A percentile compares a stretch with the other conserved stretches of the same genome.
Conservation (phyloP, 2,113 vertebrate genomes). For the Coregonus clupeaformis region DNA sequence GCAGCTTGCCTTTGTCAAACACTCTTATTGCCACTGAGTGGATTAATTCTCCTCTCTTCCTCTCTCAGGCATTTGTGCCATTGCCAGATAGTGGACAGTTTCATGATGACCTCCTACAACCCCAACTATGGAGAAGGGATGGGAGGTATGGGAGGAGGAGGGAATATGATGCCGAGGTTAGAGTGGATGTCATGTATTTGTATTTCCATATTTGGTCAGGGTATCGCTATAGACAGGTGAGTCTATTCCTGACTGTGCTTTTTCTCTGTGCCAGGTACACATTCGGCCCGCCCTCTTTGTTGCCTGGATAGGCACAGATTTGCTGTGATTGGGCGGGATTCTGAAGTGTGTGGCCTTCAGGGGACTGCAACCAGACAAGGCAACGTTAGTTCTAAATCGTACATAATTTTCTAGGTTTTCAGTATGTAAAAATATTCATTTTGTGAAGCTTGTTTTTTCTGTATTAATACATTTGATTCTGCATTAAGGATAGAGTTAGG, state of each 20-base stretch:
- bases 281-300: constrained; percentile 87
- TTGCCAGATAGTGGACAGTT: constrained; percentile 88
- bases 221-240: not conserved
- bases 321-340: constrained; percentile 82
- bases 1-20: too few relatives aligned
- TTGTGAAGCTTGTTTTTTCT: not conserved
- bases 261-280: constrained; percentile 79
- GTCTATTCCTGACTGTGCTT: not conserved
- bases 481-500: too few relatives aligned
- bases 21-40: not conserved
- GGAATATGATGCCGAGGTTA: constrained; percentile 51
- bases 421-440: not conserved
- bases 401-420: not conserved
- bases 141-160: constrained; percentile 16
- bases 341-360: constrained; percentile 86
- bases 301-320: constrained; percentile 83
- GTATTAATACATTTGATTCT: too few relatives aligned
- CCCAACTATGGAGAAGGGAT: constrained; percentile 32
- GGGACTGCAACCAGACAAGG: constrained; percentile 77
- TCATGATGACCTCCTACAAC: constrained; percentile 75
- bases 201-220: not conserved
- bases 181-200: not conserved
- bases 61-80: constrained; percentile 81
- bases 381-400: constrained; percentile 10
- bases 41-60: not conserved